phyloP scores from a whole-genome alignment of 1,140 invertebrate species.

The Alviniconcha marisindica region DNA sequence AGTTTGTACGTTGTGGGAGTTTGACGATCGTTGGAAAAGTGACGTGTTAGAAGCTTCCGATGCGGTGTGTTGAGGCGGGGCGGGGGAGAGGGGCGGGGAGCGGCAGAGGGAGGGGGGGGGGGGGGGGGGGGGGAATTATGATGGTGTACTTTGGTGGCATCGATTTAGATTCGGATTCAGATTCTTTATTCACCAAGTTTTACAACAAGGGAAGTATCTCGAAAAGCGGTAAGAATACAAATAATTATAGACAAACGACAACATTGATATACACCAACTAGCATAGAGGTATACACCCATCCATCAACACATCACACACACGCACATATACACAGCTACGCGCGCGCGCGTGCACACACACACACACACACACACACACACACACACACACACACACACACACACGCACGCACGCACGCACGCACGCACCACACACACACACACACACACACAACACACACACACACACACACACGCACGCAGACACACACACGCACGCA shows the following conservation, averaged over 20 bases:
- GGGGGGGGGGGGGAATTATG: too few species aligned
- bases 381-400: slow-evolving; percentile 18
- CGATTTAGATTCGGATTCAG: too few species aligned
- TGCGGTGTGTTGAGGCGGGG: too few species aligned
- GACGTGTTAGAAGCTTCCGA: too few species aligned
- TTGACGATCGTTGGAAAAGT: too few species aligned
- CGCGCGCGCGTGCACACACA: background rate
- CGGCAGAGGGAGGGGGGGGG: too few species aligned
- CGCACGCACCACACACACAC: slow-evolving; percentile 11
- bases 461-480: slow-evolving; percentile 20
- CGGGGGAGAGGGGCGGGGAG: too few species aligned
- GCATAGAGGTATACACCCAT: background rate
- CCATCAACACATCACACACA: background rate
- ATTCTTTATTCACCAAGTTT: too few species aligned
- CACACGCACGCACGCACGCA: slow-evolving; percentile 1
- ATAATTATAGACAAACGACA: background rate
- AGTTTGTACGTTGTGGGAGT: too few species aligned
- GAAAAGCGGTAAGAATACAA: too few species aligned
- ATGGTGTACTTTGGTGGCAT: too few species aligned
- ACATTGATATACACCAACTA: background rate
- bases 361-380: background rate
- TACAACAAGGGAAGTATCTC: too few species aligned
- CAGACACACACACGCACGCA: slow-evolving; percentile 5
- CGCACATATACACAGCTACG: background rate
- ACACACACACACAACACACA: slow-evolving; percentile 29